Evolutionary conservation across 2,888 invertebrate genomes (phyloP).

Genomic region (Tenthredo notha): DNA sequence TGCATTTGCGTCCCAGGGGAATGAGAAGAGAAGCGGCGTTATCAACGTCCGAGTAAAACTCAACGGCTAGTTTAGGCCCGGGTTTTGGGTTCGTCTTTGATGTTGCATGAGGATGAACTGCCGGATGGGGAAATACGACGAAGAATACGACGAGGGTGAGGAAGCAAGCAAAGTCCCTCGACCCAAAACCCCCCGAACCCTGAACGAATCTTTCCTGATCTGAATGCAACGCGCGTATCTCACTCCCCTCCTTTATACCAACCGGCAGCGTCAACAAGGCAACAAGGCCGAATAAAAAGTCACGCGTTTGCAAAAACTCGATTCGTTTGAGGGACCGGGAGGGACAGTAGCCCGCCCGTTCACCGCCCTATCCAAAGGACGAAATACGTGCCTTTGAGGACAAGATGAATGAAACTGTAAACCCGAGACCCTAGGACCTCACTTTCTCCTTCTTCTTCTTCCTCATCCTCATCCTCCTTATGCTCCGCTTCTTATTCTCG

Average conservation of each 20-base stretch:
- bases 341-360: constrained; percentile 17
- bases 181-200: constrained; percentile 36
- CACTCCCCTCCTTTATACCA: constrained; percentile 33
- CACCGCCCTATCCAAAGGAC: constrained; percentile 4
- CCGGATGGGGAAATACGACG: background rate
- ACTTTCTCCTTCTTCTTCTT: background rate
- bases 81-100: constrained; percentile 29
- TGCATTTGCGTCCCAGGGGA: constrained; percentile 58
- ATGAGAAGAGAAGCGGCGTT: background rate
- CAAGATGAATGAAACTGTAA: constrained; percentile 53
- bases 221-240: constrained; percentile 51
- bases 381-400: constrained; percentile 52
- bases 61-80: background rate
- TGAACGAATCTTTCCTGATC: constrained; percentile 34
- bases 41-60: background rate
- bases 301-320: constrained; percentile 60
- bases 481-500: background rate
- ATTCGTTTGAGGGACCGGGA: constrained; percentile 57
- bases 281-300: constrained; percentile 61
- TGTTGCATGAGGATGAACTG: constrained; percentile 16
- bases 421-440: constrained; percentile 27
- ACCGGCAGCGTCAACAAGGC: constrained; percentile 51
- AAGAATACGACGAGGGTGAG: background rate
- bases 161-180: background rate
- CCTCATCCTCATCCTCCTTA: background rate